Conservation (phyloP, 2,888 invertebrate species). For the Leistus spinibarbis region DNA sequence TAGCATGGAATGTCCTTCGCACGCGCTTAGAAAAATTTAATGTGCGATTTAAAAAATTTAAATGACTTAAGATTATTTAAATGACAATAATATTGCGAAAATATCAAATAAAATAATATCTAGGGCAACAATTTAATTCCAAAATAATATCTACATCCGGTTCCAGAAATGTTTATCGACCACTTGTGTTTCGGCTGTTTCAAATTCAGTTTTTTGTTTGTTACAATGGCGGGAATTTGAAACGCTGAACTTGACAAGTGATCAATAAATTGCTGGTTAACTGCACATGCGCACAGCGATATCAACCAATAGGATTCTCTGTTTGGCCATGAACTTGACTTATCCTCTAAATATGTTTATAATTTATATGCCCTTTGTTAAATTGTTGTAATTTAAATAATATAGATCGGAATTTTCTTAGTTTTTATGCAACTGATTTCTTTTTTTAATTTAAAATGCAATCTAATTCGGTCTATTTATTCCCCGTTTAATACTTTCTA, state of each 20-base stretch:
- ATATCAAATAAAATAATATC: background rate
- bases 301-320: conserved; percentile 1
- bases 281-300: background rate
- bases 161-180: conserved; percentile 2
- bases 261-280: conserved; percentile 13
- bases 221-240: conserved; percentile 16
- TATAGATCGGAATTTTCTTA: too few relatives aligned
- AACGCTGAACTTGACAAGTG: conserved; percentile 13
- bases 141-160: background rate
- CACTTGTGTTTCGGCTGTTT: background rate
- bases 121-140: background rate
- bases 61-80: background rate
- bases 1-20: background rate
- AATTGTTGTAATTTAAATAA: background rate
- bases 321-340: conserved; percentile 24
- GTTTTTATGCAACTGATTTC: background rate
- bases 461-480: conserved; percentile 20
- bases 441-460: background rate
- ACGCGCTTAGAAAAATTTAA: background rate
- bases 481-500: conserved; percentile 21
- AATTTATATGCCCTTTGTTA: background rate
- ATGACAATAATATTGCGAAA: background rate
- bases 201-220: conserved; percentile 3
- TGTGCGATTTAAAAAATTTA: background rate
- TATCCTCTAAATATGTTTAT: background rate